Evolutionary conservation across 2,888 invertebrate species (phyloP).

Genomic region (Uloborus plumipes): DNA sequence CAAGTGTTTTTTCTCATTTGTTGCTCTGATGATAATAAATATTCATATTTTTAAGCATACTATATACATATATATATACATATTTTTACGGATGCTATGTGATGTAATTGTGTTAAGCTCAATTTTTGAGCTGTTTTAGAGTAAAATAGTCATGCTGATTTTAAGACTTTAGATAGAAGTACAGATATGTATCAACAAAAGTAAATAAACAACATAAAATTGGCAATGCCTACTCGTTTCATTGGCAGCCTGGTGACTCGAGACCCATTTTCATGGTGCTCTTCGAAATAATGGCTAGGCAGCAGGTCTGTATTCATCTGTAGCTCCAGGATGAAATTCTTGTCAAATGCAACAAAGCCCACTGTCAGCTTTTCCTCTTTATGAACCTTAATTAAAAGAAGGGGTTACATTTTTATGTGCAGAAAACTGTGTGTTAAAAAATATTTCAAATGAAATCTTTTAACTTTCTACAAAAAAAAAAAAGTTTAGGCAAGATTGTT

Average conservation of each 20-base stretch:
- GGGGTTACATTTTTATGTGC: neutral
- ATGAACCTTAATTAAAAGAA: slow-evolving; percentile 18
- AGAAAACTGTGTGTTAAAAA: too few species aligned
- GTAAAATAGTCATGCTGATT: too few species aligned
- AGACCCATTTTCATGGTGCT: slow-evolving; percentile 76
- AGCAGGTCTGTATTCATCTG: slow-evolving; percentile 81
- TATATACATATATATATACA: too few species aligned
- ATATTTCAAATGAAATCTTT: too few species aligned
- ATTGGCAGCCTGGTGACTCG: slow-evolving; percentile 76
- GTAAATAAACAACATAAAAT: neutral
- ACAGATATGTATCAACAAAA: neutral
- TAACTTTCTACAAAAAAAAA: too few species aligned
- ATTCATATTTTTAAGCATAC: too few species aligned
- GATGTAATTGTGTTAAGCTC: too few species aligned
- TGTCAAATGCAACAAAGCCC: slow-evolving; percentile 73
- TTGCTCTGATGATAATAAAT: too few species aligned
- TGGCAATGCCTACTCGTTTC: slow-evolving; percentile 73
- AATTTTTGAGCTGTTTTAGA: too few species aligned
- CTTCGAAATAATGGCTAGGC: slow-evolving; percentile 78
- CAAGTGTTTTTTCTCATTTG: neutral
- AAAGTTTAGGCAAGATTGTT: too few species aligned
- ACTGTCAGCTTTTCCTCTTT: slow-evolving; percentile 59
- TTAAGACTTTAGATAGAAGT: too few species aligned
- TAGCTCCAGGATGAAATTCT: slow-evolving; percentile 79
- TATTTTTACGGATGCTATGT: too few species aligned